Conservation (phyloP, 2,113 vertebrate species). For the Struthidea cinerea region DNA sequence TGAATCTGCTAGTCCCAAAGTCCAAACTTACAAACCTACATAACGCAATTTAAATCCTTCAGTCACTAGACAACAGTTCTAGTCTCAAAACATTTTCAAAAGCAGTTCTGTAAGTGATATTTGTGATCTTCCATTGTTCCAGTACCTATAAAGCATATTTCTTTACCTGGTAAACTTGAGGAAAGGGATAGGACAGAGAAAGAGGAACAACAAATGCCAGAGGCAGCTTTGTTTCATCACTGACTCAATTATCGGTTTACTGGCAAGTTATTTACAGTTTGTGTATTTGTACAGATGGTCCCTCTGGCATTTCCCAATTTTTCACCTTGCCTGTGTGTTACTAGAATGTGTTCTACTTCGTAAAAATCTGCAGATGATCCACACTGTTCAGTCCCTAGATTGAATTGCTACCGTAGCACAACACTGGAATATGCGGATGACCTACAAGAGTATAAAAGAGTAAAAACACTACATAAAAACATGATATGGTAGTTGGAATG, state of each 20-base stretch:
- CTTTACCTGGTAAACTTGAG: neutral
- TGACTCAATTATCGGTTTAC: neutral
- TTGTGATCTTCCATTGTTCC: neutral
- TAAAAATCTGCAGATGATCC: neutral
- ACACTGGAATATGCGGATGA: neutral
- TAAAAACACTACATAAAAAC: neutral
- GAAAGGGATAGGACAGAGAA: neutral
- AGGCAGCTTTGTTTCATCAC: neutral
- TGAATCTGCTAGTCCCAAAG: neutral
- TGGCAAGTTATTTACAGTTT: neutral
- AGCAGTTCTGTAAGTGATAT: neutral
- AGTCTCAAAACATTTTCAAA: neutral
- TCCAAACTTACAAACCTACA: neutral
- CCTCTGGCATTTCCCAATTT: neutral
- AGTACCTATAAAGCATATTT: neutral
- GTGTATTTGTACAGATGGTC: neutral
- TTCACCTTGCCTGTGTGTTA: neutral
- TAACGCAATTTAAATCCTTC: neutral
- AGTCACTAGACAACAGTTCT: neutral
- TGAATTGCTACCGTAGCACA: neutral
- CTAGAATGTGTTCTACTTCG: neutral
- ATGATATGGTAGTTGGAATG: accelerated
- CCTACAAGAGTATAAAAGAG: neutral
- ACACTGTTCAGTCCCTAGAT: neutral
- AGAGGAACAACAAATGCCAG: neutral